Percentiles rank a stretch among this genome's conserved stretches.
Evolutionary conservation across 2,888 invertebrate species (phyloP).

Genomic region (Melinaea menophilus): DNA sequence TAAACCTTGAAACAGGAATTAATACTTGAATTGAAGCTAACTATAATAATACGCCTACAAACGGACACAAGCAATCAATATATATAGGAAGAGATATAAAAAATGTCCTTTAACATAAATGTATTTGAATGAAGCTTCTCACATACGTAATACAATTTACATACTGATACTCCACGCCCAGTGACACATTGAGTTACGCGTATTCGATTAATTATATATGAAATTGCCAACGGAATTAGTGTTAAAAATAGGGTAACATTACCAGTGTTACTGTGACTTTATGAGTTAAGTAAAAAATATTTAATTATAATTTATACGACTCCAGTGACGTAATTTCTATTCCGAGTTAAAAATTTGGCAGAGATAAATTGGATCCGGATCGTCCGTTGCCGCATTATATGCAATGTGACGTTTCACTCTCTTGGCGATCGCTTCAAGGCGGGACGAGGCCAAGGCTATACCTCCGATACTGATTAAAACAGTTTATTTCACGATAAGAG

Average conservation of each 20-base stretch:
- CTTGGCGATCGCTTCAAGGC: conserved; percentile 36
- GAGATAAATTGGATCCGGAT: not conserved
- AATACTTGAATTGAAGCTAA: too few species aligned
- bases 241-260: too few species aligned
- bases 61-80: too few species aligned
- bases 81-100: too few species aligned
- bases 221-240: too few species aligned
- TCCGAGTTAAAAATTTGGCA: conserved; percentile 8
- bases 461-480: conserved; percentile 14
- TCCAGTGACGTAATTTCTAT: conserved; percentile 4
- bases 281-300: not conserved
- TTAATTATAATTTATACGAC: conserved; percentile 1
- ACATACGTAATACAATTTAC: conserved; percentile 30
- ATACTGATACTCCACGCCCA: conserved; percentile 25
- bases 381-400: not conserved
- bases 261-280: too few species aligned
- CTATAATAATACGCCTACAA: too few species aligned
- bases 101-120: not conserved
- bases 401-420: conserved; percentile 7
- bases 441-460: conserved; percentile 47
- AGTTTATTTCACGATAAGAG: not conserved
- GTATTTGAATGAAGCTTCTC: conserved; percentile 32
- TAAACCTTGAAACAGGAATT: too few species aligned
- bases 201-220: not conserved
- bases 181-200: conserved; percentile 22